Evolutionary conservation across 2,797 vertebrate genomes (phyloP).

Genomic region (Vireo griseus): DNA sequence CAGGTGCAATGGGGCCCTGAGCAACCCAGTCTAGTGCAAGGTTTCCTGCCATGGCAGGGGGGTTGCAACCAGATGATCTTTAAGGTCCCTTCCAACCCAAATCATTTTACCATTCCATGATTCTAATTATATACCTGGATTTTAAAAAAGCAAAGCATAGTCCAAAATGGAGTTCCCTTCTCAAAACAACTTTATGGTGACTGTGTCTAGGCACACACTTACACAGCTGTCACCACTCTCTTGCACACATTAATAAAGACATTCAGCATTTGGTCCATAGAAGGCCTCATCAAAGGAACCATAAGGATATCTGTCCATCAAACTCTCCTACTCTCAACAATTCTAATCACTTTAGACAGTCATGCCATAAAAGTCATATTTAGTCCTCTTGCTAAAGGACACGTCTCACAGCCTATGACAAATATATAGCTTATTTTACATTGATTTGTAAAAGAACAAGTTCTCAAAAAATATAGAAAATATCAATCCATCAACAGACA

Average conservation of each 20-base stretch:
- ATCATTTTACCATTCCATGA: fast-evolving
- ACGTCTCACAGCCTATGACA: fast-evolving
- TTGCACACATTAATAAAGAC: neutral
- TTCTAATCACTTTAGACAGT: neutral
- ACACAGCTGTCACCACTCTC: too few species aligned
- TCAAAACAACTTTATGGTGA: neutral
- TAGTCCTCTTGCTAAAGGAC: neutral
- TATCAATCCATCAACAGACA: neutral
- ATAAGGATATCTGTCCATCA: neutral
- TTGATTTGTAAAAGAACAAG: neutral
- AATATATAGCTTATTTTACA: neutral
- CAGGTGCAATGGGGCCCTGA: neutral
- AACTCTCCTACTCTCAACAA: neutral
- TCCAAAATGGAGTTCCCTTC: neutral
- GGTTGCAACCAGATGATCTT: fast-evolving
- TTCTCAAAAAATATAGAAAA: neutral
- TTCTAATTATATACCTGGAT: neutral
- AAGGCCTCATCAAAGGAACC: neutral
- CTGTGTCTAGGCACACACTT: neutral
- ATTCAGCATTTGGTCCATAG: neutral
- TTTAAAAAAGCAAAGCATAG: neutral
- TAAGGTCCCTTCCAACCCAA: neutral
- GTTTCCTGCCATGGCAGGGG: neutral
- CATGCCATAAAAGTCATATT: neutral
- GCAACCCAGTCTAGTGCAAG: neutral